Evolutionary conservation across 2,797 vertebrate species (phyloP).

Genomic region (Pelochelys cantorii): DNA sequence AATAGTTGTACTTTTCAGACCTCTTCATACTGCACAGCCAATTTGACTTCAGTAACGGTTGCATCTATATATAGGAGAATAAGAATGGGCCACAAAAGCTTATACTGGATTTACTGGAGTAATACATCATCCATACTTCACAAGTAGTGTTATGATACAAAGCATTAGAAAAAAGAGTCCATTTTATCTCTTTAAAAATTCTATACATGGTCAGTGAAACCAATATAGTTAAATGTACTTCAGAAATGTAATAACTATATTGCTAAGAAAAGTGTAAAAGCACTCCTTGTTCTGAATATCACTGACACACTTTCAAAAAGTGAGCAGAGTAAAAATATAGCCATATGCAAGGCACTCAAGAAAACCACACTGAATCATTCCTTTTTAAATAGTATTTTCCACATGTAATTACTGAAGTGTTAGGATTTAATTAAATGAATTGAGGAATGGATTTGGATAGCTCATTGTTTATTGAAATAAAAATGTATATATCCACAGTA

Average conservation of each 20-base stretch:
- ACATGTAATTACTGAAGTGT: not conserved
- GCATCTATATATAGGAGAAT: not conserved
- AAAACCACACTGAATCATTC: not conserved
- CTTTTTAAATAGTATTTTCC: not conserved
- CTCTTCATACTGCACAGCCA: not conserved
- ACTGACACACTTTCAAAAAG: not conserved
- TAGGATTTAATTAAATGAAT: not conserved
- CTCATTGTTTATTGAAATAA: conserved; percentile 38
- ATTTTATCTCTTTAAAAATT: conserved; percentile 36
- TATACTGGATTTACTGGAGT: conserved; percentile 22
- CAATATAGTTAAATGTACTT: conserved; percentile 9
- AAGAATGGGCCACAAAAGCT: conserved; percentile 11
- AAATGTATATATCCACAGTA: conserved; percentile 4
- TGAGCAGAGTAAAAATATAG: not conserved
- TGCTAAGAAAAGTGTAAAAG: conserved; percentile 29
- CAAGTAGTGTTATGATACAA: not conserved
- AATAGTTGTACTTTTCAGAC: conserved; percentile 4
- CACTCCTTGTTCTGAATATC: not conserved
- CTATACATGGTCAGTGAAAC: not conserved
- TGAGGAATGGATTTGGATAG: conserved; percentile 35
- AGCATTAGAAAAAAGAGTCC: not conserved
- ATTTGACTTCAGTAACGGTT: conserved; percentile 28
- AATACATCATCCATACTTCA: conserved; percentile 39
- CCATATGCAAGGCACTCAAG: not conserved
- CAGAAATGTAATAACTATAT: conserved; percentile 1